phyloP scores from a whole-genome alignment of 2,113 vertebrate species.

The Glareola pratincola region DNA sequence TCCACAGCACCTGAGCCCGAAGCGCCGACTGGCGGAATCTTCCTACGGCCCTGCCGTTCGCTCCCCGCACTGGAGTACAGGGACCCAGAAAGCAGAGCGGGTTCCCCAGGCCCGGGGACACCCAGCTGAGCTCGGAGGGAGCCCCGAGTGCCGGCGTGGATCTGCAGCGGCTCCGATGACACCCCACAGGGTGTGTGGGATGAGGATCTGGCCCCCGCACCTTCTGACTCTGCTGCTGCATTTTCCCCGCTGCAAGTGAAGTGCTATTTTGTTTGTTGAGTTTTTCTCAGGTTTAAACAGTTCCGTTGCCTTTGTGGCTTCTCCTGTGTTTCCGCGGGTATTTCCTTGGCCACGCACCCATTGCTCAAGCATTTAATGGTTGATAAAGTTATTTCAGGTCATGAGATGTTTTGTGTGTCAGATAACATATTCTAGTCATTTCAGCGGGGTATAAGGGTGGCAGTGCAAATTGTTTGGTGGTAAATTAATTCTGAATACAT shows the following conservation, averaged over 20 bases:
- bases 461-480: conserved; percentile 24
- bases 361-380: not conserved
- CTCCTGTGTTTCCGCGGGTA: not conserved
- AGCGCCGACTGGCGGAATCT: conserved; percentile 62
- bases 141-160: not conserved
- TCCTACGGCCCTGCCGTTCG: not conserved
- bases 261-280: rapidly evolving
- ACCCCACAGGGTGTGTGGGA: not conserved
- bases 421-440: not conserved
- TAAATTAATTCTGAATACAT: conserved; percentile 55
- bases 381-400: conserved; percentile 39
- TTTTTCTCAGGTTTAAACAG: not conserved
- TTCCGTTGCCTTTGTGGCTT: not conserved
- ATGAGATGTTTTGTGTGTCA: not conserved
- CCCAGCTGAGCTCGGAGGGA: rapidly evolving
- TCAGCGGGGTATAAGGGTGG: not conserved
- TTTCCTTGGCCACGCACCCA: not conserved
- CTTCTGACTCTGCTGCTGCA: not conserved
- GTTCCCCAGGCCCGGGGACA: not conserved
- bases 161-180: rapidly evolving
- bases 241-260: no score
- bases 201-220: not conserved
- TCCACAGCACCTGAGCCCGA: conserved; percentile 67
- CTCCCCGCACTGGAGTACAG: not conserved
- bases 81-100: not conserved